Conservation (phyloP, 2,797 vertebrate genomes). For the Darevskia mixta region DNA sequence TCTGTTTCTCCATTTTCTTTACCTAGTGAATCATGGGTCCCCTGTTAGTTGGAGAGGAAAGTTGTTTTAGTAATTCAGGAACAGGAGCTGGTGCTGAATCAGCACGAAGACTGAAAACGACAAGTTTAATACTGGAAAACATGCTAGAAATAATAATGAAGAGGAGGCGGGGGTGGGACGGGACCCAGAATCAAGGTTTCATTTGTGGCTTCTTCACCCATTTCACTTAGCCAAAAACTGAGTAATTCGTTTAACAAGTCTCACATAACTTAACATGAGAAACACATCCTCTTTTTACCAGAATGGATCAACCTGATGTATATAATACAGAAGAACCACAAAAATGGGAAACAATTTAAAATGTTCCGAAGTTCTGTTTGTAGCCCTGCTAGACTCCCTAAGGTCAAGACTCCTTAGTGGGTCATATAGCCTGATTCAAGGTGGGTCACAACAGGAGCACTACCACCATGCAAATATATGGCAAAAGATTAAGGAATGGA, state of each 20-base stretch:
- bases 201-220: not conserved
- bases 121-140: slow-evolving; percentile 65
- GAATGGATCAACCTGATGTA: slow-evolving; percentile 30
- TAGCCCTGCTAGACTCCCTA: too few relatives aligned
- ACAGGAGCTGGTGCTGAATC: slow-evolving; percentile 77
- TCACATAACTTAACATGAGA: slow-evolving; percentile 33
- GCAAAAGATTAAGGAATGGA: too few relatives aligned
- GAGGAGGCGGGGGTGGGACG: not conserved
- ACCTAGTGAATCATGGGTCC: slow-evolving; percentile 69
- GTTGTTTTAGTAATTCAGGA: slow-evolving; percentile 79
- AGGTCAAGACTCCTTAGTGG: too few relatives aligned
- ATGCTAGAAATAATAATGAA: slow-evolving; percentile 66
- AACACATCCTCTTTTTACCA: slow-evolving; percentile 33
- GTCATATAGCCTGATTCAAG: too few relatives aligned
- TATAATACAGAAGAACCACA: slow-evolving; percentile 40
- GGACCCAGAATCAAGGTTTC: slow-evolving; percentile 4
- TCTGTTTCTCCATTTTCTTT: slow-evolving; percentile 61
- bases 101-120: slow-evolving; percentile 66
- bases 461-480: too few relatives aligned
- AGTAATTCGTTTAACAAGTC: slow-evolving; percentile 60
- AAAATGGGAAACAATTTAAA: slow-evolving; percentile 7
- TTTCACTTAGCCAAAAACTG: slow-evolving; percentile 33
- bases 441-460: too few relatives aligned
- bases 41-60: slow-evolving; percentile 70
- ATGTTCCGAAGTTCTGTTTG: not conserved